A percentile compares a stretch with the other conserved stretches of the same genome.
Conservation (phyloP, 2,888 invertebrate genomes). For the Deilephila porcellus region DNA sequence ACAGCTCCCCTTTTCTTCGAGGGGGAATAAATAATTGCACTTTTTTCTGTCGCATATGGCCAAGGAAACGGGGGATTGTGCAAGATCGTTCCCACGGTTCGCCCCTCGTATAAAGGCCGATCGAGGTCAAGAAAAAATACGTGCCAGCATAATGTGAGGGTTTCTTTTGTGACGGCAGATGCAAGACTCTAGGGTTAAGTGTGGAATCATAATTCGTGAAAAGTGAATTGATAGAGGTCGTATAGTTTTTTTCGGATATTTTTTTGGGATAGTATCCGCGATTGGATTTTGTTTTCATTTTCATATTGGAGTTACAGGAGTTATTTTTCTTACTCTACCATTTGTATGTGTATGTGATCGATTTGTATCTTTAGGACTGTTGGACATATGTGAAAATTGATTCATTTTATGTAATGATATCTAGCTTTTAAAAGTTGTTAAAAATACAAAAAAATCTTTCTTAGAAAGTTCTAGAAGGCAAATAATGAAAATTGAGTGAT, state of each 20-base stretch:
- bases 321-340: background rate
- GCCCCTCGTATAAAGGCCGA: conserved; percentile 80
- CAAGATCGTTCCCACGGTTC: conserved; percentile 83
- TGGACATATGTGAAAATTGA: no score
- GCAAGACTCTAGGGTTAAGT: conserved; percentile 79
- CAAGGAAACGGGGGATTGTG: conserved; percentile 81
- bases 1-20: conserved; percentile 84
- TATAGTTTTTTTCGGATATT: conserved; percentile 36
- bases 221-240: conserved; percentile 74
- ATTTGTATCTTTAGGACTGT: no score
- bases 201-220: conserved; percentile 66
- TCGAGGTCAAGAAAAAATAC: conserved; percentile 84
- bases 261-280: conserved; percentile 7
- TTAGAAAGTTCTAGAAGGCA: no score
- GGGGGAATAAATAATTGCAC: conserved; percentile 85
- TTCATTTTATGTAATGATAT: no score
- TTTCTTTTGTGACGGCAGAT: conserved; percentile 80
- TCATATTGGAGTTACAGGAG: background rate
- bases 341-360: no score
- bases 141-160: conserved; percentile 78
- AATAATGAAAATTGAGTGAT: no score
- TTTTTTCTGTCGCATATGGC: conserved; percentile 85
- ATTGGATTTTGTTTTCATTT: conserved; percentile 21
- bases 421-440: no score
- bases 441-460: no score